Base-by-base conservation (phyloP, 1,140 invertebrate species). In the Probaryconus sp. region DNA sequence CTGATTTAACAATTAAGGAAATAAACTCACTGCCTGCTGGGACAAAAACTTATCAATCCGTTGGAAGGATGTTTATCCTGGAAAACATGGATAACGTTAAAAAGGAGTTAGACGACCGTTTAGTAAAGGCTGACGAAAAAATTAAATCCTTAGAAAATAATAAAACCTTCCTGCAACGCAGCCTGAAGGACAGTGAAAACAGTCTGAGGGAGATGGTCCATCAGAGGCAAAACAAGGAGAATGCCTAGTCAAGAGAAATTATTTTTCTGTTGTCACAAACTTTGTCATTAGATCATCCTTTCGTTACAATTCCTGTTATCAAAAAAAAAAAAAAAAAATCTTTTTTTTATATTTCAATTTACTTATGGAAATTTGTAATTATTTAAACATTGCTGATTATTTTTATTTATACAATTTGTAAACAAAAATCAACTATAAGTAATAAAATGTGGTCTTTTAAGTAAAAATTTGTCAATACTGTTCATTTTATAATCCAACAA, bases 161-260 rank as follows among this genome's bases (percentile, higher is more conserved):
- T 65, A 96, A 96, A 85, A 80, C 87, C 4, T 94, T 94, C 83
- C 87, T 96, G 67, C 92, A 95, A 79, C 89, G 90, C 73, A 95
- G 89, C 85, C 88, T 96, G 38, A 95, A 94, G 86, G 94, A 96
- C 75, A 94, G 93, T 82, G 93, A 95, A 88, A 92, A 96, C 81
- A 94, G 94, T 83, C 88, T 97, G 2, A 85, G 95, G 80, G 95
- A 96, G 90, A 92, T 96, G 89, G 92, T 97, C 0, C 91, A 93
- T 74, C 92, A 92, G 55, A 89, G 89, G 48, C 79, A 85, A 28
- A 85, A 76, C 20, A 84, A 83, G 35, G 80, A 83, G 6, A 58
- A 56, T 0, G n/a, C 77, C 79, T 1, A 78, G 79, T 42, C 83
- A 71, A 81, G 33, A 20, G 3, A 30, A 24, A 2, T 38, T 16